phyloP scores from a whole-genome alignment of 1,140 invertebrate species.

The Drosophila paulistorum region DNA sequence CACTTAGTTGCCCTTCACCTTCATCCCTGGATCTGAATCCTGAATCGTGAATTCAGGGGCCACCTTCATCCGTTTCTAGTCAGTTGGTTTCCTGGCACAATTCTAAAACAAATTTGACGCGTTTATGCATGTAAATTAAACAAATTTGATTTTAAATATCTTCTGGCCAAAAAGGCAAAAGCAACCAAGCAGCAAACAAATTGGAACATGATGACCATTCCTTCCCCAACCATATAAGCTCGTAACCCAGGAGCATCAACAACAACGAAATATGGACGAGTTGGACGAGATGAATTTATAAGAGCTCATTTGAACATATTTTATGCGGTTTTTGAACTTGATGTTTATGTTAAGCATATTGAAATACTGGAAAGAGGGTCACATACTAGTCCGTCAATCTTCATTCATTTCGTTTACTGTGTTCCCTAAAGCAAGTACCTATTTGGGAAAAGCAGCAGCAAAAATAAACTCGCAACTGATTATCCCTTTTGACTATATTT shows the following conservation, averaged over 20 bases:
- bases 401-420: no score
- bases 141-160: constrained; percentile 82
- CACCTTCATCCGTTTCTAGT: constrained; percentile 28
- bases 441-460: no score
- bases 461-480: no score
- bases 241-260: constrained; percentile 30
- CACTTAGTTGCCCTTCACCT: constrained; percentile 17
- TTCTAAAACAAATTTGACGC: constrained; percentile 80
- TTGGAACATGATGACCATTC: constrained; percentile 12
- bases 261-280: constrained; percentile 28
- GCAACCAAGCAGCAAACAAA: constrained; percentile 31
- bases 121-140: constrained; percentile 82
- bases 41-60: constrained; percentile 16
- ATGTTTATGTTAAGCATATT: constrained; percentile 53
- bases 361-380: constrained; percentile 29
- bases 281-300: constrained; percentile 29
- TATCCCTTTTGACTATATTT: no score
- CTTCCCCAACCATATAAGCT: constrained; percentile 28
- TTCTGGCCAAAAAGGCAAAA: constrained; percentile 57
- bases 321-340: constrained; percentile 58
- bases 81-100: constrained; percentile 56
- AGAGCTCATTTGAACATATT: constrained; percentile 59
- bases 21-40: constrained; percentile 21
- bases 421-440: no score
- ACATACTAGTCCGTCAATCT: not conserved